phyloP scores from a whole-genome alignment of 2,888 invertebrate species.

The Spodoptera picta region DNA sequence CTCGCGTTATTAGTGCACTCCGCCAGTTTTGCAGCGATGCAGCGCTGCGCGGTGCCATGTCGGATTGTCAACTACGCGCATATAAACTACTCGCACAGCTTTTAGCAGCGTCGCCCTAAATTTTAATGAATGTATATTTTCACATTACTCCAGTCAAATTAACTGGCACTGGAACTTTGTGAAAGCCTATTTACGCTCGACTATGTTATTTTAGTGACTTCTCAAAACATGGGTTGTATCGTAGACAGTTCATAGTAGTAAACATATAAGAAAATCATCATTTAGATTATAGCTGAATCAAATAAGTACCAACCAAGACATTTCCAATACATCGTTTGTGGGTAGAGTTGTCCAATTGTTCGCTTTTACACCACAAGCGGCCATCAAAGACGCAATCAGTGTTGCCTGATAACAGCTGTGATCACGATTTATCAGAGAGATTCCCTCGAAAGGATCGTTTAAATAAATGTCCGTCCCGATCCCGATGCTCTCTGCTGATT shows the following conservation, averaged over 20 bases:
- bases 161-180: conserved; percentile 27
- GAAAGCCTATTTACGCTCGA: conserved; percentile 15
- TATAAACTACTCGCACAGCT: conserved; percentile 35
- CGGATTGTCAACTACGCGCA: conserved; percentile 35
- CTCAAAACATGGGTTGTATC: background rate
- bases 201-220: conserved; percentile 31
- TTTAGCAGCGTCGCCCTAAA: conserved; percentile 35
- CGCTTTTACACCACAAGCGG: conserved; percentile 18
- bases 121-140: conserved; percentile 35
- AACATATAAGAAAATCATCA: background rate
- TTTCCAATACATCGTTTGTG: conserved; percentile 6
- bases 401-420: conserved; percentile 50
- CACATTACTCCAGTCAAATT: conserved; percentile 31
- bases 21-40: conserved; percentile 40
- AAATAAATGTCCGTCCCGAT: conserved; percentile 53
- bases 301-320: background rate
- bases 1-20: conserved; percentile 61
- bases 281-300: background rate
- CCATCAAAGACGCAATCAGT: conserved; percentile 51
- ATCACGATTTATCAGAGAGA: conserved; percentile 52
- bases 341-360: conserved; percentile 23
- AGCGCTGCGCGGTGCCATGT: conserved; percentile 21
- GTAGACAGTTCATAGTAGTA: conserved; percentile 9
- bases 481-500: conserved; percentile 41
- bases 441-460: conserved; percentile 51